phyloP scores from a whole-genome alignment of 2,113 vertebrate genomes.

The Epinephelus fuscoguttatus region DNA sequence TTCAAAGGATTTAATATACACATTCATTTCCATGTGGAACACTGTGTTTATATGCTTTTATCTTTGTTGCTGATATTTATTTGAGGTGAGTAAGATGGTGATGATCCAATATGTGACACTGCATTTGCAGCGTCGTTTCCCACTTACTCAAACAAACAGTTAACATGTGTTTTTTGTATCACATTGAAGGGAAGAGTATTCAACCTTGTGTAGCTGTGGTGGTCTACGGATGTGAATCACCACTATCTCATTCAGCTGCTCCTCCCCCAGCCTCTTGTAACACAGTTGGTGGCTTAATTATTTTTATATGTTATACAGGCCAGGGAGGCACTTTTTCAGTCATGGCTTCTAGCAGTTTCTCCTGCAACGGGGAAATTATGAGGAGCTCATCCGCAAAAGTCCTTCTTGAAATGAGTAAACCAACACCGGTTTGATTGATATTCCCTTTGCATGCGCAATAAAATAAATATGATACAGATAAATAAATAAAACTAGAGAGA shows the following conservation, averaged over 20 bases:
- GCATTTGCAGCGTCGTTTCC: conserved; percentile 32
- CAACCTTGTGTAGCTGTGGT: conserved; percentile 37
- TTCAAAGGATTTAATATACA: conserved; percentile 42
- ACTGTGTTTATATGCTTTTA: conserved; percentile 27
- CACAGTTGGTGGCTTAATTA: conserved; percentile 48
- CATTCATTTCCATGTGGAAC: conserved; percentile 35
- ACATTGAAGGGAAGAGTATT: conserved; percentile 27
- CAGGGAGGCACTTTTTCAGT: conserved; percentile 41
- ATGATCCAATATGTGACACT: conserved; percentile 27
- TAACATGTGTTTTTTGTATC: conserved; percentile 41
- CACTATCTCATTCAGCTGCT: conserved; percentile 11
- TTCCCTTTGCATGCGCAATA: not conserved
- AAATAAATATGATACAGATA: not conserved
- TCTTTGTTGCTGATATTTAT: conserved; percentile 30
- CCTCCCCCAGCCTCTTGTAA: conserved; percentile 42
- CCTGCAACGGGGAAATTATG: not conserved
- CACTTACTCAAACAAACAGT: conserved; percentile 42
- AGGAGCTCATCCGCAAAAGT: not conserved
- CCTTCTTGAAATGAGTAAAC: not conserved
- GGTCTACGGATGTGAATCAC: conserved; percentile 43
- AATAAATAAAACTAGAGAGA: not conserved
- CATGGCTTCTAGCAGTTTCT: conserved; percentile 6
- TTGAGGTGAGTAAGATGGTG: conserved; percentile 8
- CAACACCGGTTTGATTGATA: not conserved
- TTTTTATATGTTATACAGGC: conserved; percentile 29